Evolutionary conservation across 2,113 vertebrate species (phyloP).

Genomic region (Numenius arquata): DNA sequence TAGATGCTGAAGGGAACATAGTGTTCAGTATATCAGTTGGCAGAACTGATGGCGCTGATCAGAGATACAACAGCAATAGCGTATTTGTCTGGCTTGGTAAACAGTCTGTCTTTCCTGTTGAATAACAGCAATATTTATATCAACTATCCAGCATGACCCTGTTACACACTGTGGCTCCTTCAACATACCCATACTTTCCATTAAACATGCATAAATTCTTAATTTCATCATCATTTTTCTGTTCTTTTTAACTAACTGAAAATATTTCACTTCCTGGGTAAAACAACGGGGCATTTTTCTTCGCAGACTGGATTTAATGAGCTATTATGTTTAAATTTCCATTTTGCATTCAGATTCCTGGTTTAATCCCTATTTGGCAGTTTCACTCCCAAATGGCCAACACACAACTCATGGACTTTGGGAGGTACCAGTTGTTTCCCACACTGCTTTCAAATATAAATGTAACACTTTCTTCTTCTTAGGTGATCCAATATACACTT

Average conservation of each 20-base stretch:
- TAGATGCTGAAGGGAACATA: neutral
- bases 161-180: neutral
- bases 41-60: neutral
- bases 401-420: neutral
- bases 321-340: neutral
- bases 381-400: neutral
- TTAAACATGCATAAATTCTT: neutral
- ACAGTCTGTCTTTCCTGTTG: neutral
- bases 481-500: neutral
- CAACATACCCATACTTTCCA: neutral
- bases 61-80: neutral
- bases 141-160: neutral
- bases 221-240: neutral
- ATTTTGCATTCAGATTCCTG: neutral
- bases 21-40: neutral
- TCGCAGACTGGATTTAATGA: neutral
- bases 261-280: fast-evolving
- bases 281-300: neutral
- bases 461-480: neutral
- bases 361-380: neutral
- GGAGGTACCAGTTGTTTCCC: neutral
- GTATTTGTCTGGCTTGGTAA: neutral
- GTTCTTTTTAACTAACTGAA: neutral
- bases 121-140: neutral
- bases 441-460: neutral